Percentiles rank a stretch among this genome's conserved stretches.
Conservation (phyloP, 1,140 invertebrate species). For the Drosophila ambigua region DNA sequence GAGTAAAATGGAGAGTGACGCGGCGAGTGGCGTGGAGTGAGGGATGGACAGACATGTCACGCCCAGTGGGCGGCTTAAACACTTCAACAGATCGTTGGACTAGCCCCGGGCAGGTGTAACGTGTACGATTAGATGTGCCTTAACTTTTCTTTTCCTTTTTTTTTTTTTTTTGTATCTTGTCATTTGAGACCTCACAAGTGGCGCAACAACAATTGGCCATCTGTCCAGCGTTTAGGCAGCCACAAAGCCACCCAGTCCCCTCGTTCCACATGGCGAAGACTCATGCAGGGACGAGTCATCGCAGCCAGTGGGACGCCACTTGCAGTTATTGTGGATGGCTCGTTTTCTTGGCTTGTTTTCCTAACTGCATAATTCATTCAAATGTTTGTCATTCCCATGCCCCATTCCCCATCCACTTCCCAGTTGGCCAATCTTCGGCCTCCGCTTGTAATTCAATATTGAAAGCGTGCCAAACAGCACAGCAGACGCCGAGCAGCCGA, state of each 20-base stretch:
- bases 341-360: constrained; percentile 15
- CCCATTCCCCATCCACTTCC: constrained; percentile 29
- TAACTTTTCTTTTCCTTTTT: neutral
- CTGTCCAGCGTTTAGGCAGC: constrained; percentile 21
- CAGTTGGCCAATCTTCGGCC: constrained; percentile 43
- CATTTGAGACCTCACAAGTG: constrained; percentile 66
- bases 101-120: constrained; percentile 14
- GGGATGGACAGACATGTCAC: constrained; percentile 16
- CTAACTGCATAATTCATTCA: constrained; percentile 39
- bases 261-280: neutral
- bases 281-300: constrained; percentile 7
- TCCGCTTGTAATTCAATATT: constrained; percentile 71
- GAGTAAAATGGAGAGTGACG: constrained; percentile 6
- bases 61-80: constrained; percentile 43
- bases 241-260: neutral
- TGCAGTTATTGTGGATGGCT: constrained; percentile 34
- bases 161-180: constrained; percentile 8
- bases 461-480: constrained; percentile 69
- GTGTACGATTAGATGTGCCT: constrained; percentile 38
- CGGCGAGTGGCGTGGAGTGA: constrained; percentile 12
- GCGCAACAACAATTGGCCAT: constrained; percentile 33
- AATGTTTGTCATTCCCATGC: constrained; percentile 50
- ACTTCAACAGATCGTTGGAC: constrained; percentile 33
- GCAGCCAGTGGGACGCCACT: constrained; percentile 44
- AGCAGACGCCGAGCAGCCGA: constrained; percentile 19